Evolutionary conservation across 2,113 vertebrate genomes (phyloP).

Genomic region (Glareola pratincola): DNA sequence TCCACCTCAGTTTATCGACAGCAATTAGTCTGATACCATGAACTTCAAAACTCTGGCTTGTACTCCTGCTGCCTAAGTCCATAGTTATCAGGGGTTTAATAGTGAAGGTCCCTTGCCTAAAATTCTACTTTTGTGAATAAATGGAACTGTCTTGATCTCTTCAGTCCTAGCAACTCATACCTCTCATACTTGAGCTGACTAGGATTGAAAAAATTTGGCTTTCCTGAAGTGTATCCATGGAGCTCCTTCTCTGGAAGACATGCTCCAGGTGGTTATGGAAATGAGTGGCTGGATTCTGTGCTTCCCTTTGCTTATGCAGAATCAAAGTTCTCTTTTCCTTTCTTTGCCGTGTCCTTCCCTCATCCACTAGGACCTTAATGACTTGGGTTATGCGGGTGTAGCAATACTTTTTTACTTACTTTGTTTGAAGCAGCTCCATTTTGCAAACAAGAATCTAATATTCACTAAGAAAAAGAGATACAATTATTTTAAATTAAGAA

Average conservation of each 20-base stretch:
- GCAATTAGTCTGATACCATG: neutral
- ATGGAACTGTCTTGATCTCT: neutral
- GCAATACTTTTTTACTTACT: neutral
- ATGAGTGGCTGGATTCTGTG: neutral
- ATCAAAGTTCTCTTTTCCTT: neutral
- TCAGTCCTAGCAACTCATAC: neutral
- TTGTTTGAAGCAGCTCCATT: neutral
- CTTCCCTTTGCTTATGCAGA: neutral
- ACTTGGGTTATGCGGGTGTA: neutral
- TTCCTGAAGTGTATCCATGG: neutral
- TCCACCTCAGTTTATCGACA: neutral
- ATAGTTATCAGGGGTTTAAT: neutral
- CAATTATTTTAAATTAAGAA: neutral
- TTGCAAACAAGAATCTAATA: neutral
- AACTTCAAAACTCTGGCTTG: neutral
- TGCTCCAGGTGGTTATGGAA: neutral
- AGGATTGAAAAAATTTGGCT: neutral
- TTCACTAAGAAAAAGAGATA: neutral
- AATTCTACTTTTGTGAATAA: neutral
- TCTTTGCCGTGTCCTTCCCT: neutral
- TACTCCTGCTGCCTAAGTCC: neutral
- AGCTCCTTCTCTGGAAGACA: neutral
- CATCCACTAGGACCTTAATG: neutral
- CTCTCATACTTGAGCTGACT: neutral
- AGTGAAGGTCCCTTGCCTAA: neutral